Percentiles rank a stretch among this genome's conserved stretches.
phyloP scores from a whole-genome alignment of 2,113 vertebrate genomes.

The Carassius gibelio region DNA sequence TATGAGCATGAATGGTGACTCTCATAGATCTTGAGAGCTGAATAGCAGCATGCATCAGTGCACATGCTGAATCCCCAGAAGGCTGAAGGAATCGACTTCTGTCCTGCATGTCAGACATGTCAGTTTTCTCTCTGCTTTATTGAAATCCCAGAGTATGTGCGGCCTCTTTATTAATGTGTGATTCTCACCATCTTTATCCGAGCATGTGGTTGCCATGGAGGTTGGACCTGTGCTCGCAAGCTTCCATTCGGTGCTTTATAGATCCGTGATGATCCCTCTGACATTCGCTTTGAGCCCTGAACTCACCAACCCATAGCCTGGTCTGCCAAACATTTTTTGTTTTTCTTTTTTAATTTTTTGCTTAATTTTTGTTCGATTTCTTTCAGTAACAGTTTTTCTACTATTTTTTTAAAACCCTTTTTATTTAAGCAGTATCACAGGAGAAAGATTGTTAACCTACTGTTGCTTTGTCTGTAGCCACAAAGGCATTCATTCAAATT shows the following conservation, averaged over 20 bases:
- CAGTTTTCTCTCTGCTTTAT: slow-evolving; percentile 46
- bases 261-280: slow-evolving; percentile 48
- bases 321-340: background rate
- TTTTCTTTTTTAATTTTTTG: background rate
- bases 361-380: background rate
- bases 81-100: slow-evolving; percentile 29
- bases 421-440: background rate
- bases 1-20: slow-evolving; percentile 26
- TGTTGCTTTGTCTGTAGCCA: background rate
- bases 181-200: slow-evolving; percentile 50
- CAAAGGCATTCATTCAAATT: background rate
- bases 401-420: background rate
- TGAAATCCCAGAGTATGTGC: slow-evolving; percentile 53
- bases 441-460: background rate
- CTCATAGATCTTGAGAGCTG: slow-evolving; percentile 24
- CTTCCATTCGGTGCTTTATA: slow-evolving; percentile 32
- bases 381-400: background rate
- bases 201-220: slow-evolving; percentile 59
- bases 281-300: slow-evolving; percentile 32
- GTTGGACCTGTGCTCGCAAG: slow-evolving; percentile 42
- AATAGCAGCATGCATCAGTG: slow-evolving; percentile 17
- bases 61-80: background rate
- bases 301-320: slow-evolving; percentile 1
- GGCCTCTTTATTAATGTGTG: slow-evolving; percentile 53
- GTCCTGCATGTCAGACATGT: slow-evolving; percentile 42